Base-by-base conservation (phyloP, 2,888 invertebrate species). In the Melinaea marsaeus region DNA sequence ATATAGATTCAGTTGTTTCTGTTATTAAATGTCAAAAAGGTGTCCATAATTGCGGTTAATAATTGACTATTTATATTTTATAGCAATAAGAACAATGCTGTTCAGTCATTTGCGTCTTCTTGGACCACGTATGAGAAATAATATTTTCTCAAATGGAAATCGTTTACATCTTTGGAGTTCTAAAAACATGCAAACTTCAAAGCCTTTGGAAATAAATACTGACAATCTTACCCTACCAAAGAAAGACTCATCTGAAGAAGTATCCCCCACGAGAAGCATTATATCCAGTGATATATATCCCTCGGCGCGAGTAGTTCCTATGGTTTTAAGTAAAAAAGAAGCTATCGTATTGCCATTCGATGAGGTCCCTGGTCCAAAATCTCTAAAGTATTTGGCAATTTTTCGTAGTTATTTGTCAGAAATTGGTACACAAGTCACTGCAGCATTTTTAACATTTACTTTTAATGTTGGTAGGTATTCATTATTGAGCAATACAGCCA, bases 361-460 rank as follows among this genome's bases (percentile, higher is more conserved):
- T 67, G 92, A 93, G 0, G 91, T 94, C 32, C 94, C 94, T 0
- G 94, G 94, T 0, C 94, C 94, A 0, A 86, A 86, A 62, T 75
- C 90, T 34, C 80, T 94, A 34, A 92, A 92, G 72, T 81, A 92
- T 57, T 84, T 93, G 72, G 92, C 93, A 6, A 92, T 83, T 73
- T 79, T 92, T 68, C 93, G 94, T 79, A 91, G 88, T 72, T 92
- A 92, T 78, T 81, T 94, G 70, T 93, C 94, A 33, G 84, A 92
- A 67, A 74, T 94, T 63, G 93, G 94, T 70, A 93, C 93, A 68
- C 94, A 94, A 78, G 69, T 93, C 33, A 93, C 92, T 13, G 91
- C 92, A 13, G 84, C 90, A 55, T 71, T 87, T 64, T 77, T 93
- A 47, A 92, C 91, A 55, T 74, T 92, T 66, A 84, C 91, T 48